Percentiles rank a stretch among this genome's conserved stretches.
Conservation (phyloP, 2,113 vertebrate species). For the Pseudorasbora parva region DNA sequence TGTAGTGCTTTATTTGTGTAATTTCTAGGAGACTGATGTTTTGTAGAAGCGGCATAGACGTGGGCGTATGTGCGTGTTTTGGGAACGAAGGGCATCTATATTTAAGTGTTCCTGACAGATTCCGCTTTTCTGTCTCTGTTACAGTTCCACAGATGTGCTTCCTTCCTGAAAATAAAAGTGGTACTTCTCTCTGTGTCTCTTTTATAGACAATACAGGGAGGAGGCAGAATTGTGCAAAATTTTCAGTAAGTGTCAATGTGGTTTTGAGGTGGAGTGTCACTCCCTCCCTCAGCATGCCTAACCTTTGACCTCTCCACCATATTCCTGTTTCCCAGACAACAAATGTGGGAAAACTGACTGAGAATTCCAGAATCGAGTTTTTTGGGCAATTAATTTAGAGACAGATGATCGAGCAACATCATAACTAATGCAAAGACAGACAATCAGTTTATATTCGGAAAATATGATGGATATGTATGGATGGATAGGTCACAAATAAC, state of each 20-base stretch:
- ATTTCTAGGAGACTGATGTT: slow-evolving; percentile 2
- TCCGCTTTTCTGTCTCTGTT: slow-evolving; percentile 60
- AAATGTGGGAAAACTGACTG: too few species aligned
- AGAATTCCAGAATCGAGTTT: background rate
- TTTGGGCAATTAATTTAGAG: background rate
- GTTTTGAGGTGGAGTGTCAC: background rate
- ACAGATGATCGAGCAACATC: background rate
- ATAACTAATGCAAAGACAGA: background rate
- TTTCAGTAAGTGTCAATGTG: background rate
- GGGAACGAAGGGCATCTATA: slow-evolving; percentile 49
- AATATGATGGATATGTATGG: too few species aligned
- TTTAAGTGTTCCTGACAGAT: slow-evolving; percentile 57
- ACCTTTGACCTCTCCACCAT: background rate
- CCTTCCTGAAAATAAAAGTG: slow-evolving; percentile 66
- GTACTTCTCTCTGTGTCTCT: slow-evolving; percentile 49
- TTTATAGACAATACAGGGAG: background rate
- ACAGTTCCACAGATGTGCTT: slow-evolving; percentile 65
- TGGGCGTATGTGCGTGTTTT: slow-evolving; percentile 36
- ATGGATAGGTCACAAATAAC: too few species aligned
- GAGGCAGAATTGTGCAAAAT: slow-evolving; percentile 28
- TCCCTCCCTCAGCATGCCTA: background rate
- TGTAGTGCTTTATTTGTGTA: background rate
- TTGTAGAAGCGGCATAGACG: slow-evolving; percentile 24
- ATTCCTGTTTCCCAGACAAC: background rate
- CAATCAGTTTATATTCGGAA: too few species aligned